phyloP scores from a whole-genome alignment of 23 tunicate genomes.

The Phallusia fumigata region DNA sequence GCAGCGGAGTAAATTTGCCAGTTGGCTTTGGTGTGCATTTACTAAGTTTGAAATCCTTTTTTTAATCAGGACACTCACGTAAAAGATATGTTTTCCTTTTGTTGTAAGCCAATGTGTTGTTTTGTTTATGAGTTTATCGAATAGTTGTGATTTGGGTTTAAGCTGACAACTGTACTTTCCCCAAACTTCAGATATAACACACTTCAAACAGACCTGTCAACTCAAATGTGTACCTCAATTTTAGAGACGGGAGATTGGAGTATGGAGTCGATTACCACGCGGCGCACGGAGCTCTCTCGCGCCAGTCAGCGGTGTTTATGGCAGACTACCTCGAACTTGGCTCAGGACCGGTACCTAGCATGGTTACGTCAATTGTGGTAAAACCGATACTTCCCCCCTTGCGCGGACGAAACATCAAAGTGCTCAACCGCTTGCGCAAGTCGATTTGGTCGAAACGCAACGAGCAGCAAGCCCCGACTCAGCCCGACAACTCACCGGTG shows the following conservation, averaged over 20 bases:
- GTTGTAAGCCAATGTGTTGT: too few species aligned
- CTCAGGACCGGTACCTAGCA: slow-evolving; percentile 27
- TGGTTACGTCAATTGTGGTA: slow-evolving; percentile 48
- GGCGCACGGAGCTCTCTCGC: slow-evolving; percentile 31
- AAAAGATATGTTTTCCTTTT: too few species aligned
- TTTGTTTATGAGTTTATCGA: too few species aligned
- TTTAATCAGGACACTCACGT: too few species aligned
- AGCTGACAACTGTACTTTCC: too few species aligned
- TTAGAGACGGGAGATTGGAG: slow-evolving; percentile 10
- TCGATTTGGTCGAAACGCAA: background rate
- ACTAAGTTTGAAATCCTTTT: too few species aligned
- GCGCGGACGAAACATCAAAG: background rate
- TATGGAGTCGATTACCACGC: background rate
- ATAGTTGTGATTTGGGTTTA: too few species aligned
- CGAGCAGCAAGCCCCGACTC: background rate
- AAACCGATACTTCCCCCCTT: slow-evolving; percentile 56
- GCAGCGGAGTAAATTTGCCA: too few species aligned
- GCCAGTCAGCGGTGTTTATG: slow-evolving; percentile 54
- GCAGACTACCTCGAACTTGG: slow-evolving; percentile 52
- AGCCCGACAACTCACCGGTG: background rate
- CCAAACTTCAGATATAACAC: too few species aligned
- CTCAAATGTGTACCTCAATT: too few species aligned
- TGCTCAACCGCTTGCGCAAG: background rate
- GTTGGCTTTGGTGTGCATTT: too few species aligned
- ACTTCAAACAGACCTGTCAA: background rate